phyloP scores from a whole-genome alignment of 2,113 vertebrate species.

The Mustelus asterias region DNA sequence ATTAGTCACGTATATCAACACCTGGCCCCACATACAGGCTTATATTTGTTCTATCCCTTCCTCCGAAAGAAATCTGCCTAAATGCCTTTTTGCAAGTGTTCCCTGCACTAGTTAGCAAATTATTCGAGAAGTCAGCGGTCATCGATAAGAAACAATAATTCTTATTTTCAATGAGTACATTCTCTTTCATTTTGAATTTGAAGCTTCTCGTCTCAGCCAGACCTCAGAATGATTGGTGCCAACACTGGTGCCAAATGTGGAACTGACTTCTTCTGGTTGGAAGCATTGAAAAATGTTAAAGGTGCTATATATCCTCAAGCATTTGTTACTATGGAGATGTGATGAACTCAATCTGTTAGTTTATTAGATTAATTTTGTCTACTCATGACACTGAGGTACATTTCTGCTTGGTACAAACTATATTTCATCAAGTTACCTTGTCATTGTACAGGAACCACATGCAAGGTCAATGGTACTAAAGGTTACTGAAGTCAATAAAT shows the following conservation, averaged over 20 bases:
- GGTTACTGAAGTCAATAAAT: not conserved
- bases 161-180: not conserved
- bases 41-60: not conserved
- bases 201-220: not conserved
- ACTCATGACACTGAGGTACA: not conserved
- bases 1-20: not conserved
- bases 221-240: not conserved
- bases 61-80: not conserved
- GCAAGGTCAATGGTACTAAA: not conserved
- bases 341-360: not conserved
- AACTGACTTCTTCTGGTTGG: not conserved
- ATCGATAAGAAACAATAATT: not conserved
- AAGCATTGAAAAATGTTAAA: not conserved
- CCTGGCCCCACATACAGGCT: not conserved
- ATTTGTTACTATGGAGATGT: not conserved
- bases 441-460: not conserved
- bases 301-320: not conserved
- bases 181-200: not conserved
- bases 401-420: not conserved
- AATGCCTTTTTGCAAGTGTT: not conserved
- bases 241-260: not conserved
- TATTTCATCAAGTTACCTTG: not conserved
- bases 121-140: not conserved
- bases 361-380: not conserved
- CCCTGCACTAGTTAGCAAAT: not conserved